A percentile compares a stretch with the other conserved stretches of the same genome.
Evolutionary conservation across 2,797 vertebrate genomes (phyloP).

Genomic region (Sebastes taczanowskii): DNA sequence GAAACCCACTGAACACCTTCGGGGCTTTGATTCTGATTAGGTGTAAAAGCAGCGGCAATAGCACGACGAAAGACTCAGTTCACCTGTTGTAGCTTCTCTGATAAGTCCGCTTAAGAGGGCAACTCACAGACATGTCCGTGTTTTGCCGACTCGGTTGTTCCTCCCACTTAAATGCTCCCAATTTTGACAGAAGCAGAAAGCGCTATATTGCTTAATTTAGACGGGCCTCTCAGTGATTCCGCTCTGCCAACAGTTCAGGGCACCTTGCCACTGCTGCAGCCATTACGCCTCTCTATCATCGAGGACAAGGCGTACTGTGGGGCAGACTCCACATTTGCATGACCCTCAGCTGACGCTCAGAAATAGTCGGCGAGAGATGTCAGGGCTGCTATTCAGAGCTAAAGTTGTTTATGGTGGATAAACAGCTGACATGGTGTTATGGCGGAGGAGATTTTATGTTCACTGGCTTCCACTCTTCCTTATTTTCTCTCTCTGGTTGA

Average conservation of each 20-base stretch:
- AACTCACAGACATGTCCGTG: not conserved
- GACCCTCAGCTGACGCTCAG: not conserved
- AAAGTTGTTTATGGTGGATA: not conserved
- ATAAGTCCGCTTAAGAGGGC: not conserved
- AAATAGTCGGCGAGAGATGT: not conserved
- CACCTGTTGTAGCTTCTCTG: constrained; percentile 5
- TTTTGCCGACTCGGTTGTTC: not conserved
- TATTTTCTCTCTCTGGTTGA: not conserved
- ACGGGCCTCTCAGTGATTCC: not conserved
- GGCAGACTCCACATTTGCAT: not conserved
- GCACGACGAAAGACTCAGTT: not conserved
- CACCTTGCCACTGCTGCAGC: not conserved
- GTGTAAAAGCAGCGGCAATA: not conserved
- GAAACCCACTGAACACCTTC: not conserved
- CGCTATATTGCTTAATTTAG: not conserved
- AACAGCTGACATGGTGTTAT: not conserved
- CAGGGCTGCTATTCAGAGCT: not conserved
- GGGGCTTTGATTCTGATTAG: not conserved
- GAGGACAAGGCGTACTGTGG: not conserved
- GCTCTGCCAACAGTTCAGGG: constrained; percentile 9
- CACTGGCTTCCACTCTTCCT: not conserved
- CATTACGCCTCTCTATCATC: constrained; percentile 1
- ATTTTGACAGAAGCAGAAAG: constrained; percentile 11
- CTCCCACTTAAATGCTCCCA: constrained; percentile 25
- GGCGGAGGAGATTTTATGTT: not conserved